These are phyloP conservation scores for Yasuhikotakia modesta DNA, from an alignment of 2,797 vertebrate genomes.

Conservation along the genomic window DNA sequence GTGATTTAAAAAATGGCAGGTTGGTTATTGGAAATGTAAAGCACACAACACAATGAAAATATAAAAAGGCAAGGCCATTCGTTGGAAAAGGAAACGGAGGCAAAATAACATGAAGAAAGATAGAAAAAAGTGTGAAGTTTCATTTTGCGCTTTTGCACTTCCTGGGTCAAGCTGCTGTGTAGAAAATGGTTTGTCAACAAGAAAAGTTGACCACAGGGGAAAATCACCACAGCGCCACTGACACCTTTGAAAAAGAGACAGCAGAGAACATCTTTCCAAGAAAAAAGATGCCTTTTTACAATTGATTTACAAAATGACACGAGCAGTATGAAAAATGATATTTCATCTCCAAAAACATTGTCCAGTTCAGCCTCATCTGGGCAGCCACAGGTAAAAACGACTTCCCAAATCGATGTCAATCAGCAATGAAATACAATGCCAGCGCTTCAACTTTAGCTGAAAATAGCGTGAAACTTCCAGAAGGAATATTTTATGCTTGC, in stretches of 20 bases:
- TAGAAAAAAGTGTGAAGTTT: constrained; percentile 6
- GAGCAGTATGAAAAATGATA: neutral
- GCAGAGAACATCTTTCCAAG: neutral
- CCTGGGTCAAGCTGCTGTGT: neutral
- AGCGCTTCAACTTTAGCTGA: constrained; percentile 7
- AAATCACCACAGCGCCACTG: neutral
- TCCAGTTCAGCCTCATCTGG: neutral
- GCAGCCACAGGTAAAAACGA: neutral
- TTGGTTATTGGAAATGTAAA: neutral
- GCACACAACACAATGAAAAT: constrained; percentile 1
- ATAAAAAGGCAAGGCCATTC: constrained; percentile 55
- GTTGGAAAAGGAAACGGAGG: constrained; percentile 16
- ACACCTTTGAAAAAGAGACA: neutral
- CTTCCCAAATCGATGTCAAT: constrained; percentile 32
- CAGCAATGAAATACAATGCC: constrained; percentile 36
- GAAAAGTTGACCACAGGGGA: neutral
- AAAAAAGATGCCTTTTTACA: neutral
- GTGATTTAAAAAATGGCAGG: too few relatives aligned
- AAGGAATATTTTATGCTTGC: constrained; percentile 46
- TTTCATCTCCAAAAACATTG: neutral
- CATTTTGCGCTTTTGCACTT: constrained; percentile 2
- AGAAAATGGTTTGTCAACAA: neutral
- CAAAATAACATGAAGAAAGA: neutral
- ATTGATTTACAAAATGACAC: constrained; percentile 7
- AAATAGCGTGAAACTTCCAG: constrained; percentile 41